Evolutionary conservation across 2,113 vertebrate species (phyloP), one percentile per base, ranked within the genome.

Genomic region (Phycodurus eques): DNA sequence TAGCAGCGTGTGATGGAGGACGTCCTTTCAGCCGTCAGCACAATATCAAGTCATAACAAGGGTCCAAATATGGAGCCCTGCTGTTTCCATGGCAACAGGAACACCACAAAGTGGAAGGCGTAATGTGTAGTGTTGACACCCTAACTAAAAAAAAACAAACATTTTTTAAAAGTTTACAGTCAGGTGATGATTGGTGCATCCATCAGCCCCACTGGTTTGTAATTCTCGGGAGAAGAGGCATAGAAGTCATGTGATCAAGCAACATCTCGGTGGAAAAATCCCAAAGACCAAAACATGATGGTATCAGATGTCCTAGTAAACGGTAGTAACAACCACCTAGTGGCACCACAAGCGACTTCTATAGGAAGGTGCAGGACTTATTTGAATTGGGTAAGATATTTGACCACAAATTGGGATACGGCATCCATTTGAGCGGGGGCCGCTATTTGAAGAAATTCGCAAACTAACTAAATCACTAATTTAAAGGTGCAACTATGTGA

Each of bases 11-110:
- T 47, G 64, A 47, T 46, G 43, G 39, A 46, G 20, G n/a, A 8
- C n/a, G 15, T 61, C 31, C 33, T 60, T 33, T 60, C 27, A 31
- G 13, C 57, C 5, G 57, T 60, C 27, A 60, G 57, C 31, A 33
- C 57, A 60, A 60, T 33, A 33, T 60, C 27, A 17, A 33, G 57
- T 60, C 35, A 61, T 17, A 61, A 59, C 56, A 59, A 56, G 59
- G 59, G 59, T 61, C 59, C 59, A 61, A 61, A 61, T 35, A 35
- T 61, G 59, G 31, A 35, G 59, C 59, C 31, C 31, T 7, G 6
- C 31, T 35, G 59, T 61, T 27, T 61, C 59, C 59, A 35, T 61
- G 59, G 59, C 31, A 61, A 61, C 59, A 39, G 59, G 35, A 61
- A 17, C 14, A 19, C 1, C 6, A 22, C n/a, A 3, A 22, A 20